Percentiles rank a stretch among this genome's conserved stretches.
Evolutionary conservation across 2,113 vertebrate genomes (phyloP).

Genomic region (Emydocephalus ijimae): DNA sequence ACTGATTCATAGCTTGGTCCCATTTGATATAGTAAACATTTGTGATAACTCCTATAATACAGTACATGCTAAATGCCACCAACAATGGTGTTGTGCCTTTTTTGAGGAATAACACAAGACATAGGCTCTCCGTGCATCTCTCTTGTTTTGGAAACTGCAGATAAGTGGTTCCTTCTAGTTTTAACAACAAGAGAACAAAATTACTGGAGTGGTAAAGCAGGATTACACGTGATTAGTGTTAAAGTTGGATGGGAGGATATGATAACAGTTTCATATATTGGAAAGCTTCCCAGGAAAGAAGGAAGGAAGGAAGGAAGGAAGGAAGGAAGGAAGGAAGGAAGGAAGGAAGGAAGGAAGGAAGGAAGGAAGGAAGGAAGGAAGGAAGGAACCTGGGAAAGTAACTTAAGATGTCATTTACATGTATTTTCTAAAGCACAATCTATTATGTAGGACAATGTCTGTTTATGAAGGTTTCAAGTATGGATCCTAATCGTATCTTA

Average conservation of each 20-base stretch:
- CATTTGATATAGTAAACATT: background rate
- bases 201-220: background rate
- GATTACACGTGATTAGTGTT: background rate
- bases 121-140: background rate
- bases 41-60: background rate
- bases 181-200: background rate
- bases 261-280: background rate
- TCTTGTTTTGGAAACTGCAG: background rate
- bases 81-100: background rate
- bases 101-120: background rate
- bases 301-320: too few species aligned
- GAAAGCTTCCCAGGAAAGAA: background rate
- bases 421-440: background rate
- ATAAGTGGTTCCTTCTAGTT: background rate
- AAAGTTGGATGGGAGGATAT: background rate
- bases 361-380: too few species aligned
- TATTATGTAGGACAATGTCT: background rate
- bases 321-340: too few species aligned
- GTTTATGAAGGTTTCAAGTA: background rate
- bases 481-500: background rate
- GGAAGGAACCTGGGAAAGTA: too few species aligned
- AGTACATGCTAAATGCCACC: background rate
- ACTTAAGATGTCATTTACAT: too few species aligned
- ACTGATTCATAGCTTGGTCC: background rate
- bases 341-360: too few species aligned